These are phyloP conservation scores for Campoplex capitator DNA, from an alignment of 2,888 invertebrate species.

Conservation along the genomic window DNA sequence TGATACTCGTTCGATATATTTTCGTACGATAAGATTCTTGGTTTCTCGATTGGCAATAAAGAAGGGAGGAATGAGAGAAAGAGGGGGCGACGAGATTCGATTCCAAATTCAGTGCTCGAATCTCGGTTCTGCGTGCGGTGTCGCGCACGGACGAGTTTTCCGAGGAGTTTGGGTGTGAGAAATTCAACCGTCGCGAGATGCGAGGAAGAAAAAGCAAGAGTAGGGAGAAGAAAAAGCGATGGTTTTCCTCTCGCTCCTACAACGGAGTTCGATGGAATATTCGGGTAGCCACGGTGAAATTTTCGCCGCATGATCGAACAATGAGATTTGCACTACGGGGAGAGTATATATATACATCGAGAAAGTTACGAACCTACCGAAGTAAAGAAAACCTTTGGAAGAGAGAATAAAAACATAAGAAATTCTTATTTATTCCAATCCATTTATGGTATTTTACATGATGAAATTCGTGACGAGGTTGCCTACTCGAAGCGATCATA, in stretches of 20 bases:
- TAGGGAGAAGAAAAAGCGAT: slow-evolving; percentile 41
- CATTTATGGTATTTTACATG: slow-evolving; percentile 21
- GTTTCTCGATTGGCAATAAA: slow-evolving; percentile 57
- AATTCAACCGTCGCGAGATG: slow-evolving; percentile 49
- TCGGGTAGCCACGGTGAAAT: slow-evolving; percentile 52
- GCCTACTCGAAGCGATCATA: slow-evolving; percentile 3
- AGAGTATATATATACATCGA: slow-evolving; percentile 17
- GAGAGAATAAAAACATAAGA: slow-evolving; percentile 5
- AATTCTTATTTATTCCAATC: slow-evolving; percentile 28
- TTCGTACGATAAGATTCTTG: slow-evolving; percentile 48
- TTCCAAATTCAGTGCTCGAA: slow-evolving; percentile 78
- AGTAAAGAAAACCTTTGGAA: slow-evolving; percentile 44
- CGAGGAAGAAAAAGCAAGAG: slow-evolving; percentile 54
- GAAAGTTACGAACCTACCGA: slow-evolving; percentile 31
- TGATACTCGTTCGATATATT: slow-evolving; percentile 33
- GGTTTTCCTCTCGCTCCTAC: slow-evolving; percentile 37
- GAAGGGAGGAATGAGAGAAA: slow-evolving; percentile 63
- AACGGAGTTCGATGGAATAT: slow-evolving; percentile 63
- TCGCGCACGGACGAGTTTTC: slow-evolving; percentile 79
- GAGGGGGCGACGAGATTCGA: slow-evolving; percentile 65
- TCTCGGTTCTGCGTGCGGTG: slow-evolving; percentile 68
- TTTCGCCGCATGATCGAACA: slow-evolving; percentile 67
- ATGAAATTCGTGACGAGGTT: slow-evolving; percentile 44
- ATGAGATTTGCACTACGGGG: slow-evolving; percentile 58
- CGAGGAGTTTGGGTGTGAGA: slow-evolving; percentile 62